Evolutionary conservation across 2,888 invertebrate genomes (phyloP).

Genomic region (Thera britannica): DNA sequence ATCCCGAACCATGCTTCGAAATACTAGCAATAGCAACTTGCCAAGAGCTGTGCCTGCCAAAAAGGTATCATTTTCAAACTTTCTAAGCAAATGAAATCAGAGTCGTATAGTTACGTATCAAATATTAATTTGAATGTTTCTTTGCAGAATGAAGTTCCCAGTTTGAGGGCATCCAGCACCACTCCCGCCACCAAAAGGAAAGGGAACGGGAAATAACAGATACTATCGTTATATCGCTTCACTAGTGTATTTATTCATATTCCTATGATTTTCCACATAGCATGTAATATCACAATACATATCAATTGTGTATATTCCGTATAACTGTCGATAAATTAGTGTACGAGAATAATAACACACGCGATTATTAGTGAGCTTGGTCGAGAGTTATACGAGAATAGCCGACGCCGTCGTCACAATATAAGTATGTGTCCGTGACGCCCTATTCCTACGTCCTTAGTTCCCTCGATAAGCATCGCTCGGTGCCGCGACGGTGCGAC

Average conservation of each 20-base stretch:
- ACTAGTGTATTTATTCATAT: constrained; percentile 78
- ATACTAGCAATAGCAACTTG: constrained; percentile 84
- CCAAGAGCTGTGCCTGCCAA: constrained; percentile 60
- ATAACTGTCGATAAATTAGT: constrained; percentile 39
- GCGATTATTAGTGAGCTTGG: constrained; percentile 22
- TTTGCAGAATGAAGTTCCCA: constrained; percentile 63
- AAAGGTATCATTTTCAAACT: constrained; percentile 47
- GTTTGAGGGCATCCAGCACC: constrained; percentile 70
- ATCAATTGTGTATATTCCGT: constrained; percentile 62
- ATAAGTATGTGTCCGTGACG: constrained; percentile 55
- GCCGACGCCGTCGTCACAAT: constrained; percentile 57
- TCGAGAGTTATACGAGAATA: constrained; percentile 62
- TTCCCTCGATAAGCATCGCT: constrained; percentile 45
- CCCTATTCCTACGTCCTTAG: constrained; percentile 55
- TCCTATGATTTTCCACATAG: constrained; percentile 79
- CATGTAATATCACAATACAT: constrained; percentile 83
- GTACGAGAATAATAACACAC: constrained; percentile 13
- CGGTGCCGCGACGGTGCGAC: constrained; percentile 37
- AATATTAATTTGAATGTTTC: not conserved
- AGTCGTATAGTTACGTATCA: not conserved
- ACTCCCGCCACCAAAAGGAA: constrained; percentile 81
- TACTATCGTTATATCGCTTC: constrained; percentile 69
- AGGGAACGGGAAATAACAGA: constrained; percentile 83
- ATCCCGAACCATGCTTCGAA: constrained; percentile 80
- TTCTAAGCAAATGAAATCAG: not conserved